Base-by-base conservation (phyloP, 2,888 invertebrate species). In the Callyntrura sp. region DNA sequence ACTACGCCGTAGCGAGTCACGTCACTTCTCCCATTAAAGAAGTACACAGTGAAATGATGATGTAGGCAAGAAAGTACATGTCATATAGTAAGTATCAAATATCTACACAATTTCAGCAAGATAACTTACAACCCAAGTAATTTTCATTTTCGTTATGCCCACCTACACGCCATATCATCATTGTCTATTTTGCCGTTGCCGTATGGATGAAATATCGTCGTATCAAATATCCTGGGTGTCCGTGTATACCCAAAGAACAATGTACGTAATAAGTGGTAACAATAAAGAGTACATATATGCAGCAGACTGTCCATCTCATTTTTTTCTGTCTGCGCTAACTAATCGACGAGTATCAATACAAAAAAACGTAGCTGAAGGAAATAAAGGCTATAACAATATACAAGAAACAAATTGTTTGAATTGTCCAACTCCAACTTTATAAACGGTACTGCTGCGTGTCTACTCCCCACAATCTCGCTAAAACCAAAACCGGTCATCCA, bases 91-190 rank as follows among this genome's bases (percentile, higher is more conserved):
- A 55, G 55, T 73, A 45, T 73, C 48, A 73, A 12, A 23, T 78
- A n/a, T n/a, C n/a, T n/a, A n/a, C n/a, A n/a, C n/a, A n/a, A n/a
- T n/a, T n/a, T n/a, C 55, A 14, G n/a, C 78, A 6, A 51, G 25
- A 25, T 9, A 57, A 57, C 55, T 79, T 79, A 57, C 79, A 79
- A 57, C 28, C 57, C 28, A 25, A 79, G 79, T 57, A 79, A 57
- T 79, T 79, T 57, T 55, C 48, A 73, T 73, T 73, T n/a, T 73
- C 48, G 20, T 23, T 78, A 70, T 70, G 20, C 70, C 43, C 45
- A 70, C 45, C 11, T 20, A 1, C 1, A 70, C 4, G 28, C 81
- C 81, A 60, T 28, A 60, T 25, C 57, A 17, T 14, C 62, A n/a
- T 3, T 35, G 9, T 62, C 5, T 57, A 17, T 60, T 78, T n/a